Evolutionary conservation across 1,140 invertebrate species (phyloP).

Genomic region (Orius insidiosus): DNA sequence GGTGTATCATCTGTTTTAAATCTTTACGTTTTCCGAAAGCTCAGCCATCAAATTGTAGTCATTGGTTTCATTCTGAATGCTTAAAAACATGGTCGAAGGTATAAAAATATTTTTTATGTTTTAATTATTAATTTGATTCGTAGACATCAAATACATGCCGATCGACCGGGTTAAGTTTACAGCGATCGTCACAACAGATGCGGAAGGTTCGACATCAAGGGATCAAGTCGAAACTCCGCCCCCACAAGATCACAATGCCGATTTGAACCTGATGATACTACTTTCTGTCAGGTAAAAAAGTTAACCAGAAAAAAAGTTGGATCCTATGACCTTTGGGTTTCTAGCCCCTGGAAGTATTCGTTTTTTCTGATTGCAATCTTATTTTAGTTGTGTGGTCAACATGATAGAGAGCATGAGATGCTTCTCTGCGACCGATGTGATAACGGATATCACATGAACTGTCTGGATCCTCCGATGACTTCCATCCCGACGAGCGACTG

Average conservation of each 20-base stretch:
- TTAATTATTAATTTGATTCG: constrained; percentile 21
- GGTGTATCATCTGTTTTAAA: constrained; percentile 15
- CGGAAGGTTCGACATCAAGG: constrained; percentile 45
- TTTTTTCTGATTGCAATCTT: too few species aligned
- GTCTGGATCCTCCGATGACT: constrained; percentile 58
- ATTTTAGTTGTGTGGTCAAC: constrained; percentile 49
- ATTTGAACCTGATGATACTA: constrained; percentile 40
- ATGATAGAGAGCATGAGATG: constrained; percentile 71
- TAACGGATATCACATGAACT: constrained; percentile 67
- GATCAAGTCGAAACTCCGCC: constrained; percentile 40
- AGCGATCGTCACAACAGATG: constrained; percentile 53
- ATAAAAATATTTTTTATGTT: constrained; percentile 7
- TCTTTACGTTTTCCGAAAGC: constrained; percentile 1
- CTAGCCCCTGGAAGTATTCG: too few species aligned
- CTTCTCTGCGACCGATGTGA: constrained; percentile 79
- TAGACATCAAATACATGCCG: constrained; percentile 88
- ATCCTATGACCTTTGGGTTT: too few species aligned
- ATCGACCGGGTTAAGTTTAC: constrained; percentile 75
- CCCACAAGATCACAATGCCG: constrained; percentile 27
- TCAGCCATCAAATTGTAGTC: constrained; percentile 8
- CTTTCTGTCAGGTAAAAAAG: constrained; percentile 47
- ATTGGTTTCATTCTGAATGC: constrained; percentile 10
- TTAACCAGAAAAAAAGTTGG: too few species aligned
- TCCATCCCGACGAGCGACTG: constrained; percentile 65
- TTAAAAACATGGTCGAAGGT: constrained; percentile 14